phyloP scores from a whole-genome alignment of 2,888 invertebrate species.

The Lacanobia oleracea region DNA sequence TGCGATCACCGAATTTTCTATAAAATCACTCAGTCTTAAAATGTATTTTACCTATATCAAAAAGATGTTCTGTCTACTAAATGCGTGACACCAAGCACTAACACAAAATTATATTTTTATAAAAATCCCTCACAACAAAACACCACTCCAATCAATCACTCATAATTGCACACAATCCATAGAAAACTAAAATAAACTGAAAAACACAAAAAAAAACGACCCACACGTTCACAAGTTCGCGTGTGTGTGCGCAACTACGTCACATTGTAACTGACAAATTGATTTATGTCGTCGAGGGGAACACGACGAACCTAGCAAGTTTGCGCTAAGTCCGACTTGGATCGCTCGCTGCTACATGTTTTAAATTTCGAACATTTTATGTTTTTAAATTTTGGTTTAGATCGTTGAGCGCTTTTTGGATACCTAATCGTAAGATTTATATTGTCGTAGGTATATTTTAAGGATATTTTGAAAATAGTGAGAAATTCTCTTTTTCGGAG shows the following conservation, averaged over 20 bases:
- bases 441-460: not conserved
- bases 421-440: not conserved
- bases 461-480: not conserved
- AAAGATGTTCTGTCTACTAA: not conserved
- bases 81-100: conserved; percentile 37
- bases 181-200: conserved; percentile 65
- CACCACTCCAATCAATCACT: conserved; percentile 57
- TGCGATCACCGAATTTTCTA: not conserved
- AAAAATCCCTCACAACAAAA: conserved; percentile 42
- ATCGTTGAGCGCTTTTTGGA: not conserved
- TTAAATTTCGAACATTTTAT: conserved; percentile 59
- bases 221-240: conserved; percentile 65
- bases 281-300: conserved; percentile 85
- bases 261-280: conserved; percentile 86
- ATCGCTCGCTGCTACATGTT: conserved; percentile 69
- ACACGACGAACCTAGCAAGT: conserved; percentile 72
- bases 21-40: not conserved
- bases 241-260: conserved; percentile 72
- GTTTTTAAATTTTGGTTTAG: conserved; percentile 26
- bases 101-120: conserved; percentile 26
- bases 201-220: conserved; percentile 56
- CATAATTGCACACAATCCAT: conserved; percentile 65
- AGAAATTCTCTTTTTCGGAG: not conserved
- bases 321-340: conserved; percentile 74
- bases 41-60: not conserved